Base-by-base conservation (phyloP, 2,888 invertebrate genomes). In the Drosophila meridionalis region DNA sequence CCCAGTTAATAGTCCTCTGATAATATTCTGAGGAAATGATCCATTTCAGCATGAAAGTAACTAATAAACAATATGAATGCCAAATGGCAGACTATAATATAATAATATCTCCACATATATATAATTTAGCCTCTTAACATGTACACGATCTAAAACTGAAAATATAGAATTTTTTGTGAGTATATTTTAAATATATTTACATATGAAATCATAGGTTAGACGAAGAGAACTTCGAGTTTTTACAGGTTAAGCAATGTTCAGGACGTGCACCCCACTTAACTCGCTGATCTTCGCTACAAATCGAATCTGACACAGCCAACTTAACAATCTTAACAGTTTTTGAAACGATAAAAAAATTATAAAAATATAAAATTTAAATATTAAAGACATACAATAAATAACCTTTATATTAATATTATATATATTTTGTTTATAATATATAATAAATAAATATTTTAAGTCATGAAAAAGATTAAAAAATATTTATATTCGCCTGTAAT, bases 1-100 rank as follows among this genome's bases (percentile, higher is more conserved):
- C 56, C 6, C 56, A 12, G 42, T 28, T 58, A 14, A 58, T 36
- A 36, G 58, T 34, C 45, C 14, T 14, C 2, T 58, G 45, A 58
- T 59, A 38, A 36, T 47, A 55, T 38, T 28, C 12, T 12, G 20
- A 36, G 48, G 34, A 45, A 8, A 28, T 28, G 14, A 5, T 45
- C 14, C 5, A 2, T 28, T 32, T 45, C 5, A 14, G 14, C 43
- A 43, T 43, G 20, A 36, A 34, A 43, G 14, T 14, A 28, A 26
- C 3, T 28, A 45, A 57, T 45, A 45, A 45, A 26, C 8, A 20
- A 3, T 8, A 14, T 11, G 14, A 7, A 9, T 45, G 9, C 14
- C 6, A 26, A 26, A 26, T 28, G 11, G 2, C 2, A 2, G 36
- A 20, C 12, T 26, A 26, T 26, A 42, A n/a, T 42, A n/a, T 36